These are phyloP conservation scores for Salarias fasciatus DNA, from an alignment of 2,797 vertebrate genomes.

Conservation along the genomic window DNA sequence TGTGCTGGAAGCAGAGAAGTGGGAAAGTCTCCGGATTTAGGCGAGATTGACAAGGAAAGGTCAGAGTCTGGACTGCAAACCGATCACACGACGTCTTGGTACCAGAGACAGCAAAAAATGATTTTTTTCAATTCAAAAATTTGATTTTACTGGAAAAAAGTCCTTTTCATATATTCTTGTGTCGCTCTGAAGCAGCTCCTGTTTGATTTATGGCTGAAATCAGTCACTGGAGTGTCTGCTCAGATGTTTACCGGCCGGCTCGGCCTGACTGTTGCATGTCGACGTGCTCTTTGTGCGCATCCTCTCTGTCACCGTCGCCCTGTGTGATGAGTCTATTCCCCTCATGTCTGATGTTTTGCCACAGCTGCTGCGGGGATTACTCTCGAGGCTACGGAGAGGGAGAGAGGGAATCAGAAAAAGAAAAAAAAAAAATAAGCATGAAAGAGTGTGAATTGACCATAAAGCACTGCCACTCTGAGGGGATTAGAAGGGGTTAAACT, in stretches of 20 bases:
- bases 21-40: too few relatives aligned
- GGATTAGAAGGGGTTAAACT: constrained; percentile 79
- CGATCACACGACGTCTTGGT: too few relatives aligned
- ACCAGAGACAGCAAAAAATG: too few relatives aligned
- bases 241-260: not conserved
- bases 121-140: too few relatives aligned
- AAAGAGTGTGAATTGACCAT: constrained; percentile 70
- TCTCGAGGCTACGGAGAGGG: constrained; percentile 38
- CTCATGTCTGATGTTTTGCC: constrained; percentile 44
- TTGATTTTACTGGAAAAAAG: too few relatives aligned
- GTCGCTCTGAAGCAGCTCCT: not conserved
- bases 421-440: constrained; percentile 51
- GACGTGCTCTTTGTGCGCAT: constrained; percentile 1
- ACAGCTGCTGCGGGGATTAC: constrained; percentile 62
- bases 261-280: not conserved
- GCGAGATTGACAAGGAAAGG: too few relatives aligned
- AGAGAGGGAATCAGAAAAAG: constrained; percentile 25
- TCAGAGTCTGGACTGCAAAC: too few relatives aligned
- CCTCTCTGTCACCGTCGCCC: constrained; percentile 17
- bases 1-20: too few relatives aligned
- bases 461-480: constrained; percentile 63
- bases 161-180: too few relatives aligned
- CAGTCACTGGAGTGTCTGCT: not conserved
- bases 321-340: constrained; percentile 46
- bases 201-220: not conserved